phyloP scores from a whole-genome alignment of 2,113 vertebrate genomes.

The Chionodraco myersi region DNA sequence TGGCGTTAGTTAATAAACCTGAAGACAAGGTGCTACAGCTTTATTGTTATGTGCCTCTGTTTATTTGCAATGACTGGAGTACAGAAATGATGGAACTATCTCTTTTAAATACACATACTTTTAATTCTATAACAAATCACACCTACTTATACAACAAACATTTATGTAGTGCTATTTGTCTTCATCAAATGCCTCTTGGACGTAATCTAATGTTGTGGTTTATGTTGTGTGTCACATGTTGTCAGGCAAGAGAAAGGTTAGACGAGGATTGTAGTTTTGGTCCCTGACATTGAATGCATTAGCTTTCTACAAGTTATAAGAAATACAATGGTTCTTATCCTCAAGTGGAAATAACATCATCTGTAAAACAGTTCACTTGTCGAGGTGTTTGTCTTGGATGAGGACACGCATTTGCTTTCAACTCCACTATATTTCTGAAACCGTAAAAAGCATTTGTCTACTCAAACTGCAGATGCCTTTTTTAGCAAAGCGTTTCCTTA shows the following conservation, averaged over 20 bases:
- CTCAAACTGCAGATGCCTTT: slow-evolving; percentile 35
- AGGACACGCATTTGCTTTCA: slow-evolving; percentile 2
- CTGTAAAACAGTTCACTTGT: not conserved
- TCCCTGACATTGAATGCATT: no score
- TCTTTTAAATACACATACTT: not conserved
- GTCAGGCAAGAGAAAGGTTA: not conserved
- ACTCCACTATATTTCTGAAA: slow-evolving; percentile 6
- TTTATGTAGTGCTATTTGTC: not conserved
- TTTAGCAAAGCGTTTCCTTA: slow-evolving; percentile 23
- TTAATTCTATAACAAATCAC: slow-evolving; percentile 11
- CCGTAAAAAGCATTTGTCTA: slow-evolving; percentile 3
- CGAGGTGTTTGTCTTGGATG: not conserved
- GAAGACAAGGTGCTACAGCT: slow-evolving; percentile 7
- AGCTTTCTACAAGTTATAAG: not conserved
- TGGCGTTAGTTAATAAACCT: slow-evolving; percentile 18
- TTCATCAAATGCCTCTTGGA: not conserved
- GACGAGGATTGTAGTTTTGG: not conserved
- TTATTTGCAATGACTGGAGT: not conserved
- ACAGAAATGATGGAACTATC: not conserved
- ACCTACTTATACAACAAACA: not conserved
- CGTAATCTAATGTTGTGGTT: not conserved
- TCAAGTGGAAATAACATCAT: not conserved
- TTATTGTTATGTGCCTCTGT: slow-evolving; percentile 1
- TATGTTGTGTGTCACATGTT: not conserved
- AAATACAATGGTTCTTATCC: not conserved